Conservation (phyloP, 2,888 invertebrate species). For the Glaucopsyche alexis region DNA sequence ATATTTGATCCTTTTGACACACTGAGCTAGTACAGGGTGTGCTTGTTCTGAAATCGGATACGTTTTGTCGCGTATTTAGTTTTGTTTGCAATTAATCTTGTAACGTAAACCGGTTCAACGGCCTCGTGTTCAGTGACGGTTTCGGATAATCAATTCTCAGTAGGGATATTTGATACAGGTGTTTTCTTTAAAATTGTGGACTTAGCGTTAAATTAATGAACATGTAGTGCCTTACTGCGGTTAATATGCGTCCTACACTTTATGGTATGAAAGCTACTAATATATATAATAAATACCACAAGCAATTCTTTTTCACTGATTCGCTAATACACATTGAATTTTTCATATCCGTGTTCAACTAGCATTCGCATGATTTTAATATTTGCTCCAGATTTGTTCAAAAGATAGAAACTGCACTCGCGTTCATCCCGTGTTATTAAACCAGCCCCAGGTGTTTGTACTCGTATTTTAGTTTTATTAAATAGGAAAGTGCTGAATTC, state of each 20-base stretch:
- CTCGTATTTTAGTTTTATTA: conserved; percentile 6
- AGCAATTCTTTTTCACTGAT: not conserved
- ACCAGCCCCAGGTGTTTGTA: conserved; percentile 4
- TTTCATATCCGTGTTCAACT: conserved; percentile 16
- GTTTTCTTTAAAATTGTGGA: conserved; percentile 2
- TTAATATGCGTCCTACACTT: not conserved
- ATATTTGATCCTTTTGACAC: conserved; percentile 64
- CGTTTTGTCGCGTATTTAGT: conserved; percentile 29
- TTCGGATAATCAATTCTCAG: conserved; percentile 24
- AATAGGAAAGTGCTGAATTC: not conserved
- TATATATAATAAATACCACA: not conserved
- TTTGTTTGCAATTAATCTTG: conserved; percentile 38
- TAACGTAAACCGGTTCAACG: conserved; percentile 33
- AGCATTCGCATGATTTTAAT: conserved; percentile 18
- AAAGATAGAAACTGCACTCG: conserved; percentile 19
- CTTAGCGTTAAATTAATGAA: conserved; percentile 12
- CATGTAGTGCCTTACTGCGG: not conserved
- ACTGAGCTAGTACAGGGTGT: conserved; percentile 49
- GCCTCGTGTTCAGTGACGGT: conserved; percentile 20
- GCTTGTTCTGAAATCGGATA: conserved; percentile 36
- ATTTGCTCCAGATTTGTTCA: conserved; percentile 27
- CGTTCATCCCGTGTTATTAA: conserved; percentile 25
- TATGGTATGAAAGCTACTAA: not conserved
- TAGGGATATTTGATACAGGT: conserved; percentile 18
- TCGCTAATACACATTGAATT: conserved; percentile 8